These are phyloP conservation scores for Tetragonula clypearis DNA, from an alignment of 1,140 invertebrate species.

Conservation along the genomic window DNA sequence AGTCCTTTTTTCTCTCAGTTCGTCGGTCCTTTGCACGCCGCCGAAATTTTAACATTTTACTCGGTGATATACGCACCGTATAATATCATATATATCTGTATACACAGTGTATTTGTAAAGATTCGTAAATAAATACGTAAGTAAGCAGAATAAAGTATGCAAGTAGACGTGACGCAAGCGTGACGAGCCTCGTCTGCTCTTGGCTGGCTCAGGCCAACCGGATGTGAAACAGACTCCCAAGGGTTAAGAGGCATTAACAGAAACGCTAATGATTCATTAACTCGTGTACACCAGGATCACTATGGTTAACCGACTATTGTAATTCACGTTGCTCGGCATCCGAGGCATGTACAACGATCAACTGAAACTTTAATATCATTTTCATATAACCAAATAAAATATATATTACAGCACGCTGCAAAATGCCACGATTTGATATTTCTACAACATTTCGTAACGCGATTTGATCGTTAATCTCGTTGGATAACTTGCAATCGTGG, in stretches of 20 bases:
- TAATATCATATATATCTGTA: background rate
- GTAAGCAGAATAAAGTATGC: background rate
- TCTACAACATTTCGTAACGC: background rate
- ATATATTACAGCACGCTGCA: too few species aligned
- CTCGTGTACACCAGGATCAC: conserved; percentile 30
- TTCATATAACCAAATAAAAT: background rate
- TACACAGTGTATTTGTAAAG: too few species aligned
- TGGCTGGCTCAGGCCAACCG: conserved; percentile 58
- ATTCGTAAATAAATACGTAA: background rate
- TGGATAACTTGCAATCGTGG: conserved; percentile 11
- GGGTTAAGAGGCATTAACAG: conserved; percentile 73
- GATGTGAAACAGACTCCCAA: conserved; percentile 74
- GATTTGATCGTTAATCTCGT: background rate
- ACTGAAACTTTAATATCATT: background rate
- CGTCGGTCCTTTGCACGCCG: too few species aligned
- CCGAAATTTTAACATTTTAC: too few species aligned
- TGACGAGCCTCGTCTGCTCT: background rate
- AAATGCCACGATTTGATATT: background rate
- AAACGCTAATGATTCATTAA: conserved; percentile 71
- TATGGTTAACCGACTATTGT: conserved; percentile 31
- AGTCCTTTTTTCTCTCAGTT: too few species aligned
- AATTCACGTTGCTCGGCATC: conserved; percentile 21
- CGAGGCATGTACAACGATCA: too few species aligned
- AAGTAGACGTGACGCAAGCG: background rate
- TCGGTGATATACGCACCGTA: too few species aligned